These are phyloP conservation scores for Fulmarus glacialis DNA, from an alignment of 2,113 vertebrate species.

Conservation along the genomic window DNA sequence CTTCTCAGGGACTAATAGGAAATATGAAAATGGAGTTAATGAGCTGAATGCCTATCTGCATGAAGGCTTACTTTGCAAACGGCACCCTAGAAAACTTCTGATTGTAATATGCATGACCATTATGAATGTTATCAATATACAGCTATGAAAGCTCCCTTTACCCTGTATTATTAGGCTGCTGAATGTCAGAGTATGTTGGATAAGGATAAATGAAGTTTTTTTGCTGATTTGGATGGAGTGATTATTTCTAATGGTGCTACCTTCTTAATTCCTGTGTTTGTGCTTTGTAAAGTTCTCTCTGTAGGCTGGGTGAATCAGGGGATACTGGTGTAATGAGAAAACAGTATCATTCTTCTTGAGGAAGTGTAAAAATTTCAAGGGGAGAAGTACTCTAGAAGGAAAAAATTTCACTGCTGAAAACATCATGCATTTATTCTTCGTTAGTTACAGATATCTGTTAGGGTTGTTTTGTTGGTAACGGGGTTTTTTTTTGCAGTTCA, in stretches of 20 bases:
- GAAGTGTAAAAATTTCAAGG: background rate
- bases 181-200: background rate
- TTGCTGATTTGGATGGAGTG: background rate
- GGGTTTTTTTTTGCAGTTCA: background rate
- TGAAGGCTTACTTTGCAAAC: constrained; percentile 33
- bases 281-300: background rate
- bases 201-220: background rate
- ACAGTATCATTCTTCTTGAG: background rate
- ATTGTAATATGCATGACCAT: constrained; percentile 67
- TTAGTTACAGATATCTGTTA: background rate
- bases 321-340: background rate
- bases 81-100: constrained; percentile 15
- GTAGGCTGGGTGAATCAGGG: background rate
- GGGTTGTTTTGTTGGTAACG: background rate
- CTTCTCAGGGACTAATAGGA: constrained; percentile 60
- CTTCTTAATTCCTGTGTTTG: background rate
- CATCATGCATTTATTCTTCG: background rate
- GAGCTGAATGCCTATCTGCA: constrained; percentile 44
- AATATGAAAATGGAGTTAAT: constrained; percentile 33
- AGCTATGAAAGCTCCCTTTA: background rate
- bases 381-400: background rate
- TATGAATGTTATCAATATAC: constrained; percentile 45
- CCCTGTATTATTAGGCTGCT: background rate
- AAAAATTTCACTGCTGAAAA: background rate
- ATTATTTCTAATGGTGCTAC: constrained; percentile 36